phyloP scores from a whole-genome alignment of 2,113 vertebrate species.

The Corydoras sp. region DNA sequence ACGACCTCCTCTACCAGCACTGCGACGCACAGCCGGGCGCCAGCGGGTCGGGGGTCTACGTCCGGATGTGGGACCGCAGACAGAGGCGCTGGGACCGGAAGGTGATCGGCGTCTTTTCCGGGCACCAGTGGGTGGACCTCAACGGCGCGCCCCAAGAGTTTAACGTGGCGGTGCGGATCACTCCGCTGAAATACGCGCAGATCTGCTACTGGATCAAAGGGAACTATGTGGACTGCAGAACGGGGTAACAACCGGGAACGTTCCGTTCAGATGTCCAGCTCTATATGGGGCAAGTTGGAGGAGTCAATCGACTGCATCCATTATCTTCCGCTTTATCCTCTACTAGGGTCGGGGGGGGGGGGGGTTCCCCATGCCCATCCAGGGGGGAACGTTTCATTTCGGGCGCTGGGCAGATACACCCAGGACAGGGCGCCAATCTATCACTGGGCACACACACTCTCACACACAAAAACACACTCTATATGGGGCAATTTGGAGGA shows the following conservation, averaged over 20 bases:
- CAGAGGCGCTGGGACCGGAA: conserved; percentile 87
- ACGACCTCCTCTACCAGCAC: conserved; percentile 89
- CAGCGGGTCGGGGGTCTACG: conserved; percentile 91
- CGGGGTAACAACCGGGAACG: conserved; percentile 63
- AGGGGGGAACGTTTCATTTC: no score
- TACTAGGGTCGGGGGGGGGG: no score
- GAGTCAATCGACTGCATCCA: no score
- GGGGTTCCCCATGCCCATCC: no score
- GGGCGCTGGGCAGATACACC: no score
- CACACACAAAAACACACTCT: no score
- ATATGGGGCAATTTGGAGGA: no score
- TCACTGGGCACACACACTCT: no score
- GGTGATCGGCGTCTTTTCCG: conserved; percentile 94
- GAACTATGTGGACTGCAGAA: conserved; percentile 89
- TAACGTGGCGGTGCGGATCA: conserved; percentile 93
- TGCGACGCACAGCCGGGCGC: conserved; percentile 94
- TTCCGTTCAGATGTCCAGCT: not conserved
- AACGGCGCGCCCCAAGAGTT: conserved; percentile 85
- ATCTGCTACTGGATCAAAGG: conserved; percentile 99
- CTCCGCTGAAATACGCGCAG: conserved; percentile 95
- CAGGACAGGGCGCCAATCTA: no score
- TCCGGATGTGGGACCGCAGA: conserved; percentile 86
- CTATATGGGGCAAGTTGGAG: no score
- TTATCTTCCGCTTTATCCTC: no score
- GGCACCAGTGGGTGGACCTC: conserved; percentile 94